Conservation (phyloP, 2,888 invertebrate genomes). For the Sepiola atlantica region DNA sequence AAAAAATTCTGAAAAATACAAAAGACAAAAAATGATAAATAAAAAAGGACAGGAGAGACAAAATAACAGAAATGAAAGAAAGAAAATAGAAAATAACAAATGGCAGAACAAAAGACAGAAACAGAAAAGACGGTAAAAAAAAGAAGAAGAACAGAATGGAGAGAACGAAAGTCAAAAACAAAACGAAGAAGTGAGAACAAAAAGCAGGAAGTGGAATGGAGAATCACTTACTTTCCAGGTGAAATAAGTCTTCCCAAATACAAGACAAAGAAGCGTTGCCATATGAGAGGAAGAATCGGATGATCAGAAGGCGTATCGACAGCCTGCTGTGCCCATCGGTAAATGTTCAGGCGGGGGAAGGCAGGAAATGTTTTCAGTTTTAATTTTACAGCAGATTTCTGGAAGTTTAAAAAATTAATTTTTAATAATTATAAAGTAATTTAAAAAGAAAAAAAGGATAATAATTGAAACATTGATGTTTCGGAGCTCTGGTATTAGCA, state of each 20-base stretch:
- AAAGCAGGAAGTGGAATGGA: neutral
- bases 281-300: conserved; percentile 82
- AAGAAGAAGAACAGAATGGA: neutral
- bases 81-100: neutral
- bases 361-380: conserved; percentile 67
- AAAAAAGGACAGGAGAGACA: too few species aligned
- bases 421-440: neutral
- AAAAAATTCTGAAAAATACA: too few species aligned
- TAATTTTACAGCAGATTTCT: conserved; percentile 66
- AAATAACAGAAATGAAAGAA: too few species aligned
- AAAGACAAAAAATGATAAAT: too few species aligned
- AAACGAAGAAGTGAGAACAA: neutral
- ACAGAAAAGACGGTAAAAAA: neutral
- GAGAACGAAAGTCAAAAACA: neutral
- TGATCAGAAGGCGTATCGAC: conserved; percentile 82
- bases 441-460: neutral
- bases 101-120: too few species aligned
- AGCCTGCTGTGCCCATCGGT: conserved; percentile 85
- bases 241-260: conserved; percentile 79
- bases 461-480: too few species aligned
- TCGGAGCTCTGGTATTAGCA: too few species aligned
- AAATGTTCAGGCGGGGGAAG: conserved; percentile 76
- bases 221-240: conserved; percentile 60
- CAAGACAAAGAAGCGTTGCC: conserved; percentile 85
- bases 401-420: conserved; percentile 47